These are phyloP conservation scores for Zaprionus tsacasi DNA, from an alignment of 1,140 invertebrate genomes.

Conservation along the genomic window DNA sequence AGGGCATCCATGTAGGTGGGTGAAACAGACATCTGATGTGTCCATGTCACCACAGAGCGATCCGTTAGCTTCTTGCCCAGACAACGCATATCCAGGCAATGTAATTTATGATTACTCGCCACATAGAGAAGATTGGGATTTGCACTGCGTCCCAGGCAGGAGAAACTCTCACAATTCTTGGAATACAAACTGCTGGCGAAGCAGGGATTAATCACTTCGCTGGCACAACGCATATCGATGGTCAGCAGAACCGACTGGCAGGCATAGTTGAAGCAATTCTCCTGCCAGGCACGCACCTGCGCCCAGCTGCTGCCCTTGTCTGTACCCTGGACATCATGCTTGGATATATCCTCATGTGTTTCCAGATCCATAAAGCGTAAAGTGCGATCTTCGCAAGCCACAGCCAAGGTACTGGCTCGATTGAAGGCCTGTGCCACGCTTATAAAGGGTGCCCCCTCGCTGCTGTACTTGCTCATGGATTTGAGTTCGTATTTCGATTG, in stretches of 20 bases:
- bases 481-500: conserved; percentile 25
- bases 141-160: conserved; percentile 40
- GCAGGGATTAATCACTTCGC: conserved; percentile 52
- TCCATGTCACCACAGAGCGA: conserved; percentile 65
- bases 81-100: conserved; percentile 61
- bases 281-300: conserved; percentile 41
- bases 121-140: conserved; percentile 67
- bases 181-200: conserved; percentile 56
- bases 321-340: conserved; percentile 49
- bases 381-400: conserved; percentile 57
- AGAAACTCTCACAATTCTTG: conserved; percentile 52
- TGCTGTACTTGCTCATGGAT: conserved; percentile 42
- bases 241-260: conserved; percentile 58
- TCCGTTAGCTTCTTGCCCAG: conserved; percentile 57
- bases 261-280: conserved; percentile 51
- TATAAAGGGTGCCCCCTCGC: conserved; percentile 26
- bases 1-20: conserved; percentile 57
- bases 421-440: conserved; percentile 46
- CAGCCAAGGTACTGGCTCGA: conserved; percentile 31
- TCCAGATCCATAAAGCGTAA: conserved; percentile 54
- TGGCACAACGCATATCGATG: conserved; percentile 50
- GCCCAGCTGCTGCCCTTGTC: conserved; percentile 55
- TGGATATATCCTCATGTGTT: conserved; percentile 46
- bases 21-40: conserved; percentile 63
- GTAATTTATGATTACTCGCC: conserved; percentile 68